phyloP scores from a whole-genome alignment of 2,113 vertebrate genomes.

The Melanerpes aurifrons region DNA sequence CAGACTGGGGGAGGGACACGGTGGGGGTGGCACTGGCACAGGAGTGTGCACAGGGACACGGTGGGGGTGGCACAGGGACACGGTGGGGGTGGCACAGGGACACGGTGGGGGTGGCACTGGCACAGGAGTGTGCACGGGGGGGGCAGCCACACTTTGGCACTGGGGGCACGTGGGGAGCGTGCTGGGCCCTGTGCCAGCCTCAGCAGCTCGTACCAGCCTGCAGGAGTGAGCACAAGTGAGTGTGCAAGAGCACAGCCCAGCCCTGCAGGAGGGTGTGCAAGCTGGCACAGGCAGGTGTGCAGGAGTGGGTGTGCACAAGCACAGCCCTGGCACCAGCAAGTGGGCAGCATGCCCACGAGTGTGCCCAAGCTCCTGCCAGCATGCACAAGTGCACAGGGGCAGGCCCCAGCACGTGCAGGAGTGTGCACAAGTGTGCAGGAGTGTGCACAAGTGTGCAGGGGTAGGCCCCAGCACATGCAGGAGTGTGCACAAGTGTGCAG shows the following conservation, averaged over 20 bases:
- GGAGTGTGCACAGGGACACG: background rate
- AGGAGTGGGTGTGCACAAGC: background rate
- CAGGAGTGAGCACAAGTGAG: background rate
- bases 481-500: too few species aligned
- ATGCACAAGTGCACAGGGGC: too few species aligned
- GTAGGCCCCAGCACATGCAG: too few species aligned
- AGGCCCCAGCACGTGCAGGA: too few species aligned
- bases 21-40: background rate
- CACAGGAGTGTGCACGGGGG: background rate
- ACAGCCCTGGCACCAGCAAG: too few species aligned
- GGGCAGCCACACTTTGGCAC: too few species aligned
- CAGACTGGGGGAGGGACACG: background rate
- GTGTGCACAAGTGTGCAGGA: too few species aligned
- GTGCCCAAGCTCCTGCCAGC: background rate
- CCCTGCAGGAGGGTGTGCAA: too few species aligned
- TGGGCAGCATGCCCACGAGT: background rate
- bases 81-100: background rate
- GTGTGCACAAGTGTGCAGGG: too few species aligned
- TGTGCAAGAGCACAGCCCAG: too few species aligned
- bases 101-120: background rate
- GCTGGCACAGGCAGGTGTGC: background rate
- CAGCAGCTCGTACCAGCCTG: background rate
- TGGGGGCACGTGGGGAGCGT: too few species aligned
- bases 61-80: background rate
- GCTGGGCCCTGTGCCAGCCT: too few species aligned